Evolutionary conservation across 2,888 invertebrate species (phyloP), one percentile per base, ranked within the genome.

Genomic region (Blera fallax): DNA sequence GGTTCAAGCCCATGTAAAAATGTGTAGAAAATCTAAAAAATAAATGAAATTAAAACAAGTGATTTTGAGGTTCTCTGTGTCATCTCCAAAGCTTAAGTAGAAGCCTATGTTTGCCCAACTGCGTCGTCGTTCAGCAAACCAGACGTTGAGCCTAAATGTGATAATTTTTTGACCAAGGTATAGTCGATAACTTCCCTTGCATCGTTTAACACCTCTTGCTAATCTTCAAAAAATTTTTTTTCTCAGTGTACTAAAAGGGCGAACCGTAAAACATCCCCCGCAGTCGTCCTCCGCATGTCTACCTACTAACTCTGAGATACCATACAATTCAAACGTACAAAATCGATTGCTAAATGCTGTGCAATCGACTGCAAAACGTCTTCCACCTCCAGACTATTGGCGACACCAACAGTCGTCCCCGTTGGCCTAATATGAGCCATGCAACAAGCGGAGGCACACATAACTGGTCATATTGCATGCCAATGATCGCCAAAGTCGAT

Each of bases 381-480:
- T 85, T 85, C 76, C 65, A 80, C 80, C 70, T 76, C 60, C 80
- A 80, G 80, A 85, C 85, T 65, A 72, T 85, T 85, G 85, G 85
- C 85, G 85, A 80, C 85, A 80, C 80, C 76, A 80, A 52, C 58
- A 76, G 43, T 60, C 45, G 29, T 21, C 72, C 43, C 43, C 45
- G 29, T 67, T 72, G 80, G 80, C 74, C 84, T 64, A 84, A 84
- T 84, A 84, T 80, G 64, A 79, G 74, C 24, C 84, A 27, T 74
- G 43, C 58, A 69, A 56, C 70, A 74, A 24, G 54, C 50, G n/a
- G 43, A 45, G 58, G 43, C 67, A 72, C 73, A 76, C 74, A 85
- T 80, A 85, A 80, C 84, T 85, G 84, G 76, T 80, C 84, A 85
- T 85, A 85, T 85, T 85, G 81, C 84, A 84, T 80, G 78, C 76